Evolutionary conservation across 2,113 vertebrate genomes (phyloP), one percentile per base, ranked within the genome.

Genomic region (Otolemur garnettii): DNA sequence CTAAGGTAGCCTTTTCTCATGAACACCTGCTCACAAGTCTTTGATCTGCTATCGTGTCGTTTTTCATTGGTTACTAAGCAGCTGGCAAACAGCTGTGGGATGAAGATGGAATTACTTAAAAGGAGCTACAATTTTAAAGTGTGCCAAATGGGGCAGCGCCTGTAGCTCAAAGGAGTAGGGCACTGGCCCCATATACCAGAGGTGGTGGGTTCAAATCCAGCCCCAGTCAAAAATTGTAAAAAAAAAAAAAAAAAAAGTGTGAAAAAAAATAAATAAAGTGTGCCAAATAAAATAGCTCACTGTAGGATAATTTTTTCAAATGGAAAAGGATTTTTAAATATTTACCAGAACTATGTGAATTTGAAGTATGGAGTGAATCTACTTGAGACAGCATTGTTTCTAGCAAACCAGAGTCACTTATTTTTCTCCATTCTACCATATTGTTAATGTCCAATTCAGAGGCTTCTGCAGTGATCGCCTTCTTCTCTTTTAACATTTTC

Each of bases 401-500:
- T 53, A 98, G 81, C 59, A 99, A 96, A 92, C 96, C 97, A 85
- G 91, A 96, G 84, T 98, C 98, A 0, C 90, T 98, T 90, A 96
- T 98, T 93, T 98, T 97, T 94, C 98, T 98, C 98, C 98, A 98
- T 21, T 98, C 99, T 92, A 97, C 96, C 33, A 98, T 95, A 66
- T 91, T 97, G 95, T 94, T 97, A 85, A 96, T 93, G 59, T 92
- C 97, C 93, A 97, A 92, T 85, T 97, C 98, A 45, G 98, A 97
- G 33, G 77, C 97, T 91, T 98, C 97, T 0, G 87, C 94, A 38
- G 95, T 89, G 50, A 97, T 92, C 42, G 93, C 62, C 7, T 98
- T 98, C 95, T 98, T 98, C 79, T 98, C 98, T 97, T 98, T 99
- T 85, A 99, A 90, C 81, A 97, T 98, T 93, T 98, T 98, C 75